Evolutionary conservation across 2,113 vertebrate genomes (phyloP), one percentile per base, ranked within the genome.

Genomic region (Setophaga kirtlandii): DNA sequence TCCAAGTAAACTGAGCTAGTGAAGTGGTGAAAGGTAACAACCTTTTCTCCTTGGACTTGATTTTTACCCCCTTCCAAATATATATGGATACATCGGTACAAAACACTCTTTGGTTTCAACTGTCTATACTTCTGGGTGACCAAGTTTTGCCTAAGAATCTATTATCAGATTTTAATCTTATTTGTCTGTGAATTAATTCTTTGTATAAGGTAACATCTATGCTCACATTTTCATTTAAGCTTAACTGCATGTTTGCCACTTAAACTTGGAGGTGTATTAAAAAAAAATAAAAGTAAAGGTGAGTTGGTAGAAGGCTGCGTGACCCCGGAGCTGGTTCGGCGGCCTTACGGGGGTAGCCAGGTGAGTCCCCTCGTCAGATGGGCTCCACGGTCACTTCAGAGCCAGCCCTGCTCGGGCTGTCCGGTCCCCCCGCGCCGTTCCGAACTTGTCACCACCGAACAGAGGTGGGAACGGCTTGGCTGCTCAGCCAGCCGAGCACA

Each of bases 391-490:
- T 8, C 77, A n/a, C 87, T n/a, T 30, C 69, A n/a, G 23, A 31
- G 39, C 23, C 23, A 10, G 59, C 28, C 22, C 10, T 5, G 27
- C 68, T 37, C 4, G 21, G 25, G 49, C 41, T 31, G 16, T 2
- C 56, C 25, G 4, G 3, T 3, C 4, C 2, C 4, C 5, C 24
- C 3, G 11, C 16, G 11, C 35, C 11, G 9, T 7, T 37, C 50
- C 35, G 13, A 35, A 11, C 31, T 10, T 2, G 35, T 4, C 2
- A 13, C 5, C 42, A 2, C 9, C 4, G 12, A 20, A 4, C 4
- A 41, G n/a, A 19, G 18, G 10, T 0, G 19, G 2, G 8, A 19
- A 4, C 6, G 10, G 6, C 13, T 15, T 2, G 12, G 9, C 42
- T 1, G 12, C 23, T 3, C 6, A 10, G 11, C 44, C 8, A 15